phyloP scores from a whole-genome alignment of 2,888 invertebrate genomes.

The Galerucella calmariensis region DNA sequence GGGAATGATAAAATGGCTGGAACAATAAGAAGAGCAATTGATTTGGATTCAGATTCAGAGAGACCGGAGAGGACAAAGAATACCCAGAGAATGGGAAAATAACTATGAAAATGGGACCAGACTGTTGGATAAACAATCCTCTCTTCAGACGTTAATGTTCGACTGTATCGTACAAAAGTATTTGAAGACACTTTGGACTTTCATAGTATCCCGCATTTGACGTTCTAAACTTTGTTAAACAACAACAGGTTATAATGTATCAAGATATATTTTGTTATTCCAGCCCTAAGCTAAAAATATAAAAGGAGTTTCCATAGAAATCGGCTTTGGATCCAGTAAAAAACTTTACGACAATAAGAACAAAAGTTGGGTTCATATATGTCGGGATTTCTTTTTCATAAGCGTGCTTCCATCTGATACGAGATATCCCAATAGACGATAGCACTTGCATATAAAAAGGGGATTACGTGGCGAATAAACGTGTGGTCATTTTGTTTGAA shows the following conservation, averaged over 20 bases:
- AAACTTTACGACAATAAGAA: conserved; percentile 38
- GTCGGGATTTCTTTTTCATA: conserved; percentile 48
- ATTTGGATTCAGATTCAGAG: no score
- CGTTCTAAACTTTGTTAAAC: not conserved
- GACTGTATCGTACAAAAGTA: no score
- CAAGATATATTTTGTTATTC: not conserved
- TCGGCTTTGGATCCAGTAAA: conserved; percentile 10
- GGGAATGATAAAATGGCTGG: no score
- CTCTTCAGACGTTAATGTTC: no score
- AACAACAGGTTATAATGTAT: not conserved
- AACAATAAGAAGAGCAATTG: no score
- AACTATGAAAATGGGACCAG: no score
- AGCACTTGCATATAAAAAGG: conserved; percentile 45
- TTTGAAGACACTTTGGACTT: no score
- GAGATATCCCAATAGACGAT: conserved; percentile 34
- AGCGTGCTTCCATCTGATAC: conserved; percentile 43
- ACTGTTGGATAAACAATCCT: no score
- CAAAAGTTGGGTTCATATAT: conserved; percentile 42
- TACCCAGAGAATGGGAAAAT: no score
- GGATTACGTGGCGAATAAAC: conserved; percentile 43
- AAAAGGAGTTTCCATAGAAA: conserved; percentile 1
- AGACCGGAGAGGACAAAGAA: no score
- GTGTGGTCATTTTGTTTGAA: conserved; percentile 48
- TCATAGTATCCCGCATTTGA: no score
- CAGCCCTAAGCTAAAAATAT: not conserved